These are phyloP conservation scores for Miniopterus natalensis DNA, from an alignment of 2,113 vertebrate species.

Conservation along the genomic window DNA sequence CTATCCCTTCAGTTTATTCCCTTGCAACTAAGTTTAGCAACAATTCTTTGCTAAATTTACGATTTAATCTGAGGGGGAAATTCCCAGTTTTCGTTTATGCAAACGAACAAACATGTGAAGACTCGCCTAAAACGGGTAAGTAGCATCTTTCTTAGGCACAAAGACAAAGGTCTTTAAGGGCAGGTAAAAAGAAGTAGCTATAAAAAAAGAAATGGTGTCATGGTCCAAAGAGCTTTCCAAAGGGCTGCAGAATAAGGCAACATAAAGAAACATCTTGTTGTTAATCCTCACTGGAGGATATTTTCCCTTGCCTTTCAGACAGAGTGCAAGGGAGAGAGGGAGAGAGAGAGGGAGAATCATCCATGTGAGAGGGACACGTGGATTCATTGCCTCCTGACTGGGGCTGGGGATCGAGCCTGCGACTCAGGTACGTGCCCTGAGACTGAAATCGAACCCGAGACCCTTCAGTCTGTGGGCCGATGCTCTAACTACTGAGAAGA, in stretches of 20 bases:
- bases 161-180: neutral
- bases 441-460: no score
- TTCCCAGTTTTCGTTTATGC: neutral
- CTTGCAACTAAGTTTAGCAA: neutral
- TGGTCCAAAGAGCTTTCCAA: neutral
- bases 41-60: neutral
- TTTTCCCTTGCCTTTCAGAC: no score
- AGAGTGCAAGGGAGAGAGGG: no score
- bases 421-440: no score
- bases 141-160: accelerated
- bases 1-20: neutral
- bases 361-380: no score
- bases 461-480: no score
- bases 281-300: no score
- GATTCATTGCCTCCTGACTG: no score
- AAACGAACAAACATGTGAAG: neutral
- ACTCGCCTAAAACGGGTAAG: neutral
- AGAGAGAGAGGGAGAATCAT: no score
- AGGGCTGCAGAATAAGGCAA: neutral
- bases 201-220: neutral
- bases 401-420: no score
- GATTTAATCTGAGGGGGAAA: neutral
- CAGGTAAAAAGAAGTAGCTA: neutral
- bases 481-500: no score
- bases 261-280: neutral